Conservation (phyloP, 2,113 vertebrate genomes). For the Lipotes vexillifer region DNA sequence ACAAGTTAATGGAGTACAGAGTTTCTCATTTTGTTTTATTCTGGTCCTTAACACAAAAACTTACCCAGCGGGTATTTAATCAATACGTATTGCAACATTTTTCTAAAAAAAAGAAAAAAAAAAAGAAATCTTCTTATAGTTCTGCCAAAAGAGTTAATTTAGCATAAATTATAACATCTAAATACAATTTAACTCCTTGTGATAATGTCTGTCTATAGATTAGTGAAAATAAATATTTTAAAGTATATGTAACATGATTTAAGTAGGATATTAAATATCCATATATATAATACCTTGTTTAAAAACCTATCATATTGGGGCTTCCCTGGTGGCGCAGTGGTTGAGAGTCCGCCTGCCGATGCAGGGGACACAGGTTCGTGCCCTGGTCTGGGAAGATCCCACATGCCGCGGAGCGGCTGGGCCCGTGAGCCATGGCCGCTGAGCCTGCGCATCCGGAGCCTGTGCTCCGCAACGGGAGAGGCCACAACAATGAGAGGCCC, state of each 20-base stretch:
- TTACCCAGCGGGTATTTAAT: neutral
- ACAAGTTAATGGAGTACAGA: neutral
- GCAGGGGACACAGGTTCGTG: too few species aligned
- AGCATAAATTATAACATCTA: neutral
- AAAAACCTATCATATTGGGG: neutral
- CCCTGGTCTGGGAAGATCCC: too few species aligned
- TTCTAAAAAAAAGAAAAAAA: neutral
- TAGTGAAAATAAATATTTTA: neutral
- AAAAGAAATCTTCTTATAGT: neutral
- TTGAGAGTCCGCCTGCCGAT: too few species aligned
- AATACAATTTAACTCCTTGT: neutral
- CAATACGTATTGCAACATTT: neutral
- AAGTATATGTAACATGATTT: neutral
- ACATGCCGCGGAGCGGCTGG: too few species aligned
- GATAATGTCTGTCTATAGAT: neutral
- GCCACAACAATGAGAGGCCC: too few species aligned
- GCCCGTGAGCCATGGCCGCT: too few species aligned
- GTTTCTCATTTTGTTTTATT: neutral
- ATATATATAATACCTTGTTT: neutral
- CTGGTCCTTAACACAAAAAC: neutral
- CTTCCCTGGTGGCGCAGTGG: too few species aligned
- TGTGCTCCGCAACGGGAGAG: too few species aligned
- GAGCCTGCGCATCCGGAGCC: too few species aligned
- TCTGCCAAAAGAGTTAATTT: neutral
- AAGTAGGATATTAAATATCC: neutral